phyloP scores from a whole-genome alignment of 1,140 invertebrate species.

The Bradynema listronoti region DNA sequence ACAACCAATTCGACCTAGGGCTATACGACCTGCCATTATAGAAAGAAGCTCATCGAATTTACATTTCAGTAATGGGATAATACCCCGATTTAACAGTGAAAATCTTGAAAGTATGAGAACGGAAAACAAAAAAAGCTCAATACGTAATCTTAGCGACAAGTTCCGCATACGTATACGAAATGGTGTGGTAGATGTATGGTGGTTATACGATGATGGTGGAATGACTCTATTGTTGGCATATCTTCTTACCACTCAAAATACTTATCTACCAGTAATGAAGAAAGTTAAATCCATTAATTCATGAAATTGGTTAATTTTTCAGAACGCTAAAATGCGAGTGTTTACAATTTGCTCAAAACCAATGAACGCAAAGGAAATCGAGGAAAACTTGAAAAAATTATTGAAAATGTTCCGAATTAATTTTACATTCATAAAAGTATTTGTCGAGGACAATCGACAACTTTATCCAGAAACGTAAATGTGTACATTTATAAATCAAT shows the following conservation, averaged over 20 bases:
- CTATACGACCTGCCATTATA: conserved; percentile 3
- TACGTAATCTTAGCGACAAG: conserved; percentile 11
- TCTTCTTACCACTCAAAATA: conserved; percentile 28
- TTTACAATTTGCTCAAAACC: conserved; percentile 37
- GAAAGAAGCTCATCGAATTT: background rate
- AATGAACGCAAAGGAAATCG: conserved; percentile 21
- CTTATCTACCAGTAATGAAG: conserved; percentile 27
- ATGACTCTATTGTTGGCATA: conserved; percentile 29
- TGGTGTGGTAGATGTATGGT: conserved; percentile 76
- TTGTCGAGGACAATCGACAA: conserved; percentile 25
- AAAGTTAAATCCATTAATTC: background rate
- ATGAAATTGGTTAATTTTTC: background rate
- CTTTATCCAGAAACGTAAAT: conserved; percentile 36
- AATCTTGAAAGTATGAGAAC: background rate
- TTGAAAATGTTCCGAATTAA: conserved; percentile 34
- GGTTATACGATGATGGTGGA: conserved; percentile 90
- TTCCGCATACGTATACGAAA: conserved; percentile 26
- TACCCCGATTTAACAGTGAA: background rate
- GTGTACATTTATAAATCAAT: background rate
- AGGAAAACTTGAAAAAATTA: conserved; percentile 30
- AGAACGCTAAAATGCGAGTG: conserved; percentile 37
- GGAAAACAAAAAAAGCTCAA: conserved; percentile 1
- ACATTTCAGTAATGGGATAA: background rate
- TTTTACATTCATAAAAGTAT: conserved; percentile 25
- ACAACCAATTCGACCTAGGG: conserved; percentile 29